Conservation (phyloP, 2,113 vertebrate genomes). For the Gopherus evgoodei region DNA sequence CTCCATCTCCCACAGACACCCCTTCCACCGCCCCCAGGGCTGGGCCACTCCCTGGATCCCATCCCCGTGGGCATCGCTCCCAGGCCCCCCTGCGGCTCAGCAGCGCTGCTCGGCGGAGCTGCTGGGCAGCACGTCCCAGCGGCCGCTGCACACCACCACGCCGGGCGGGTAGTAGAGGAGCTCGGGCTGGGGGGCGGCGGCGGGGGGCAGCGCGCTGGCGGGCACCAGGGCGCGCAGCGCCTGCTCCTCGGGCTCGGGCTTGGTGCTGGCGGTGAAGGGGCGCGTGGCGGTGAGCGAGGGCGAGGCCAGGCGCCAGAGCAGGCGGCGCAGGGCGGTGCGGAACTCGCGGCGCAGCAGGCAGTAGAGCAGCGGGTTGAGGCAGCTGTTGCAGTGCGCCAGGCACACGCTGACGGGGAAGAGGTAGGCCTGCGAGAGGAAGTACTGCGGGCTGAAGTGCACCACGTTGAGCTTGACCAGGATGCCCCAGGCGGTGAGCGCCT, state of each 20-base stretch:
- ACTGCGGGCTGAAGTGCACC: constrained; percentile 91
- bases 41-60: not conserved
- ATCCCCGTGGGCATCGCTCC: not conserved
- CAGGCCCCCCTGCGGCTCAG: constrained; percentile 27
- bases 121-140: constrained; percentile 84
- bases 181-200: constrained; percentile 61
- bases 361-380: constrained; percentile 94
- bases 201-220: not conserved
- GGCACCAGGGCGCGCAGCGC: constrained; percentile 75
- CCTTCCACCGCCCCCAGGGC: not conserved
- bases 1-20: not conserved
- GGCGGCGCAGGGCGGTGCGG: constrained; percentile 89
- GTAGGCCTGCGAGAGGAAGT: constrained; percentile 93
- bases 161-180: constrained; percentile 88
- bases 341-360: constrained; percentile 96
- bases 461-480: constrained; percentile 95
- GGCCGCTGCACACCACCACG: constrained; percentile 82
- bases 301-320: constrained; percentile 90
- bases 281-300: constrained; percentile 86
- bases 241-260: constrained; percentile 86
- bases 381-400: constrained; percentile 97
- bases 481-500: constrained; percentile 94
- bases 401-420: constrained; percentile 94
- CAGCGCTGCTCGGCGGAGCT: constrained; percentile 72
- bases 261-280: constrained; percentile 88